Conservation (phyloP, 2,888 invertebrate genomes). For the Seira musarum region DNA sequence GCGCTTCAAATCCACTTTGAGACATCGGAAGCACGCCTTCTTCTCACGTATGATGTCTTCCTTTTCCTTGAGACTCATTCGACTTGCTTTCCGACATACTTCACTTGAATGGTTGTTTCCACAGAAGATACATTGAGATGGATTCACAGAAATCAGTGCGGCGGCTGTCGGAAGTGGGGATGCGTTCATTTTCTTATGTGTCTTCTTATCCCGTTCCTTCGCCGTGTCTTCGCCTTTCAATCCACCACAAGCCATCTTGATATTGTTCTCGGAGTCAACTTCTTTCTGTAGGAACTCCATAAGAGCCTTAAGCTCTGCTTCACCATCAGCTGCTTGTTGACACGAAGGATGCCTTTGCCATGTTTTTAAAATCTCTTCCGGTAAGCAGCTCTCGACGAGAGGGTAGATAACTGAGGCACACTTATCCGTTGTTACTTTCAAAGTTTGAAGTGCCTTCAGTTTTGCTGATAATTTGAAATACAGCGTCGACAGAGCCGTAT, state of each 20-base stretch:
- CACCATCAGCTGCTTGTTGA: not conserved
- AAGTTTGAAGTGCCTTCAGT: not conserved
- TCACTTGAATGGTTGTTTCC: not conserved
- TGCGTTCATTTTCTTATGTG: not conserved
- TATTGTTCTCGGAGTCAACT: conserved; percentile 20
- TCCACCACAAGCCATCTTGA: conserved; percentile 19
- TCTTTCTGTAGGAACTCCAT: conserved; percentile 37
- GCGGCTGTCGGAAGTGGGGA: not conserved
- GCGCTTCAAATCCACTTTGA: too few species aligned
- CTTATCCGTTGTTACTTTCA: conserved; percentile 24
- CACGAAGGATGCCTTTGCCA: conserved; percentile 8
- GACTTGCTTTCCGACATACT: conserved; percentile 23
- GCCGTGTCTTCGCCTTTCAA: not conserved
- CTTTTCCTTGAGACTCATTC: conserved; percentile 35
- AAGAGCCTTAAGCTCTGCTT: conserved; percentile 2
- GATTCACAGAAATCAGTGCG: too few species aligned
- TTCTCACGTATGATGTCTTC: conserved; percentile 47
- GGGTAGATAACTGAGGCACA: conserved; percentile 24
- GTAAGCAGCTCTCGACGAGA: conserved; percentile 25
- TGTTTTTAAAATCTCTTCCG: conserved; percentile 18
- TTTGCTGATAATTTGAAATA: not conserved
- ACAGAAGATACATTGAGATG: conserved; percentile 23
- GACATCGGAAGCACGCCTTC: conserved; percentile 68
- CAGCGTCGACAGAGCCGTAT: not conserved
- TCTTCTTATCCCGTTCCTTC: not conserved